Base-by-base conservation (phyloP, 2,888 invertebrate genomes). In the Flexamia atlantica region DNA sequence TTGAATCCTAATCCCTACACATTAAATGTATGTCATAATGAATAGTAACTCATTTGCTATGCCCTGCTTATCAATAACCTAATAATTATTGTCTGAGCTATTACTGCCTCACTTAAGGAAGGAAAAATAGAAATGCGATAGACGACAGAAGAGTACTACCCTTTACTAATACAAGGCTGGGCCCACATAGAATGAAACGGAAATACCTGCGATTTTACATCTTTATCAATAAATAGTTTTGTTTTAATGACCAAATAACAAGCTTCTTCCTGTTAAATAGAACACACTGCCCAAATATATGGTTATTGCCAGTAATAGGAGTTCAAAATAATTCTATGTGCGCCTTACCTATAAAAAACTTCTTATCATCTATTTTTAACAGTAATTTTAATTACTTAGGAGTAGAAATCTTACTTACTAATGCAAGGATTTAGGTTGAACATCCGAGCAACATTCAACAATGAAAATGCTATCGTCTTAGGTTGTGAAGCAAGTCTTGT, bases 151-250 rank as follows among this genome's bases (percentile, higher is more conserved):
- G 80, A 84, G 36, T 53, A 36, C 28, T 70, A 46, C 30, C 80
- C 32, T 60, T 60, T 20, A 20, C 7, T 28, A 30, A 23, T 80
- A 68, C 57, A 84, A 84, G 84, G 84, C 84, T 84, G 84, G 84
- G 84, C 84, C 76, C 81, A 84, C 84, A 84, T 40, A 60, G 84
- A 81, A 84, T n/a, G n/a, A n/a, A n/a, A n/a, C n/a, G n/a, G n/a
- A n/a, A n/a, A n/a, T n/a, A n/a, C n/a, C n/a, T n/a, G n/a, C n/a
- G n/a, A n/a, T n/a, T n/a, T n/a, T n/a, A n/a, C n/a, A n/a, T n/a
- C n/a, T n/a, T n/a, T n/a, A n/a, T n/a, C n/a, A n/a, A n/a, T n/a
- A n/a, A n/a, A n/a, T n/a, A n/a, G n/a, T n/a, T n/a, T n/a, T n/a
- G n/a, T n/a, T n/a, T n/a, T n/a, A n/a, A n/a, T n/a, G n/a, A n/a